Base-by-base conservation (phyloP, 2,888 invertebrate genomes). In the Bursaphelenchus okinawaensis region DNA sequence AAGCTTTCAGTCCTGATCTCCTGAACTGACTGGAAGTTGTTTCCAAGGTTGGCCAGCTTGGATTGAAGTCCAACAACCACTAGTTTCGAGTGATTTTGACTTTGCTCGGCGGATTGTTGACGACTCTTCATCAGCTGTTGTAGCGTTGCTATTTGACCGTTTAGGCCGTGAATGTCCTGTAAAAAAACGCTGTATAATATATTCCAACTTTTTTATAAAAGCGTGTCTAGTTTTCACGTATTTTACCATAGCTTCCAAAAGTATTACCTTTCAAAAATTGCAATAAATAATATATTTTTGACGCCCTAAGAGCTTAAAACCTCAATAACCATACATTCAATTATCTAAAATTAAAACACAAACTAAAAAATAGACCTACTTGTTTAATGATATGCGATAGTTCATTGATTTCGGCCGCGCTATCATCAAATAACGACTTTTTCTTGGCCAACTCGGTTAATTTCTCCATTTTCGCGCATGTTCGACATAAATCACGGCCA, bases 1-100 rank as follows among this genome's bases (percentile, higher is more conserved):
- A 98, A 86, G 86, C 94, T 98, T 88, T 98, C 94, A 19, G 95
- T 95, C 78, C 96, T 87, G 22, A 95, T 91, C 88, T 98, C 96
- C 64, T 98, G 87, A 55, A 98, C 93, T 86, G 90, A 91, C 85
- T 96, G 95, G 84, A 98, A 98, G 82, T 94, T 92, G 71, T 91
- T 93, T 55, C 95, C 95, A 91, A 98, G 95, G 69, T 89, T 90
- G 29, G 95, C 96, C 75, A 98, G 86, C 84, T 93, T 91, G 1
- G 95, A 93, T 86, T 86, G 86, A 52, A 86, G 67, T 6, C 92
- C 90, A 68, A 93, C 87, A 8, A 94, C 93, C 70, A 94, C 92
- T 83, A 93, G 55, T 91, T 92, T 75, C 12, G 76, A 68, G 52
- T 75, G 75, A 51, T 72, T 59, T 55, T 68, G 55, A 31, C 69